phyloP scores from a whole-genome alignment of 2,888 invertebrate genomes.

The Drosophila aldrichi region DNA sequence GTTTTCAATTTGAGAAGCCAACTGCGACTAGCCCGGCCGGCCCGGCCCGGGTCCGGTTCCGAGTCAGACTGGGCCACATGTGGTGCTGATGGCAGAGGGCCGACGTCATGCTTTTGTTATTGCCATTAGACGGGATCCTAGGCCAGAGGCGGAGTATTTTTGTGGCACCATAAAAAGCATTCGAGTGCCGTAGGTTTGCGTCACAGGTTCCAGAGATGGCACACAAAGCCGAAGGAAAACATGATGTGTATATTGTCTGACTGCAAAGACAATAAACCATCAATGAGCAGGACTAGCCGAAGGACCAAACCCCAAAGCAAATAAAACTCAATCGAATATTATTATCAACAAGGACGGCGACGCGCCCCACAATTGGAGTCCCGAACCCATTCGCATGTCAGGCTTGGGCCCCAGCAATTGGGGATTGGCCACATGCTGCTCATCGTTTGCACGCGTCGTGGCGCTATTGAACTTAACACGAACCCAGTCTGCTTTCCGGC shows the following conservation, averaged over 20 bases:
- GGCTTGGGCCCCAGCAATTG: conserved; percentile 39
- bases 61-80: conserved; percentile 39
- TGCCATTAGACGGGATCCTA: conserved; percentile 32
- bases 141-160: conserved; percentile 21
- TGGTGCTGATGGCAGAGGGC: conserved; percentile 23
- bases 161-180: conserved; percentile 51
- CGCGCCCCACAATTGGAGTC: conserved; percentile 52
- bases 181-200: conserved; percentile 52
- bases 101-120: conserved; percentile 21
- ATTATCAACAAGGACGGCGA: conserved; percentile 72
- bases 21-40: conserved; percentile 8
- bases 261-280: conserved; percentile 77
- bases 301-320: conserved; percentile 73
- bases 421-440: conserved; percentile 77
- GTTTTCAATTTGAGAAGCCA: conserved; percentile 45
- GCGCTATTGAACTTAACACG: conserved; percentile 34
- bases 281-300: conserved; percentile 48
- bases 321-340: conserved; percentile 82
- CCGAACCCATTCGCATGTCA: conserved; percentile 54
- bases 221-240: conserved; percentile 12
- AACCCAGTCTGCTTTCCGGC: conserved; percentile 13
- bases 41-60: not conserved
- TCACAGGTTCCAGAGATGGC: conserved; percentile 36
- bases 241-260: conserved; percentile 61
- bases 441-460: conserved; percentile 58